Conservation (phyloP, 64 coral and sea anemone genomes). For the Anthopleura sola region DNA sequence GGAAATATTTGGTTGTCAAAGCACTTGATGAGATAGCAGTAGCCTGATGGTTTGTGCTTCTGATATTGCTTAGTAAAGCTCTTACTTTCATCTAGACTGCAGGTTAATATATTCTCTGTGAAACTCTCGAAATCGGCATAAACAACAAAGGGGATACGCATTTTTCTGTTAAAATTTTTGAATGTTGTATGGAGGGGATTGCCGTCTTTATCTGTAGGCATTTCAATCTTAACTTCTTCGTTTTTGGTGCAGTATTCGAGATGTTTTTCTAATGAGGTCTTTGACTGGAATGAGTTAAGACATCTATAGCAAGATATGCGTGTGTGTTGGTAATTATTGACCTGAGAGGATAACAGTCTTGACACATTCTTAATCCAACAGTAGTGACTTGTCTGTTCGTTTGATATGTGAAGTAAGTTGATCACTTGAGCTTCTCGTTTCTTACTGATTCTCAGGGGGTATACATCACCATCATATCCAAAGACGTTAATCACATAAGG, state of each 20-base stretch:
- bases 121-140: conserved; percentile 39
- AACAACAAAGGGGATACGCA: conserved; percentile 18
- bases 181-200: neutral
- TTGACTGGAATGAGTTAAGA: neutral
- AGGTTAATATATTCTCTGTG: neutral
- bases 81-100: neutral
- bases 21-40: conserved; percentile 28
- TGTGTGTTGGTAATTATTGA: neutral
- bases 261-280: neutral
- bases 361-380: conserved; percentile 20
- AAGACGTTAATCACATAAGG: conserved; percentile 17
- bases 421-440: neutral
- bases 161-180: conserved; percentile 3
- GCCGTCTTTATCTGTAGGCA: neutral
- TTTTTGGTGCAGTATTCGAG: neutral
- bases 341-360: neutral
- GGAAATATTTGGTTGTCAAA: conserved; percentile 33
- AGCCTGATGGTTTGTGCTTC: conserved; percentile 27
- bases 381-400: neutral
- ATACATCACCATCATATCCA: neutral
- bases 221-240: neutral
- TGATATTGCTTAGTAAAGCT: conserved; percentile 37
- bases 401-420: conserved; percentile 17
- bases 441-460: neutral
- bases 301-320: neutral